Base-by-base conservation (phyloP, 2,888 invertebrate species). In the Erebia palarica region DNA sequence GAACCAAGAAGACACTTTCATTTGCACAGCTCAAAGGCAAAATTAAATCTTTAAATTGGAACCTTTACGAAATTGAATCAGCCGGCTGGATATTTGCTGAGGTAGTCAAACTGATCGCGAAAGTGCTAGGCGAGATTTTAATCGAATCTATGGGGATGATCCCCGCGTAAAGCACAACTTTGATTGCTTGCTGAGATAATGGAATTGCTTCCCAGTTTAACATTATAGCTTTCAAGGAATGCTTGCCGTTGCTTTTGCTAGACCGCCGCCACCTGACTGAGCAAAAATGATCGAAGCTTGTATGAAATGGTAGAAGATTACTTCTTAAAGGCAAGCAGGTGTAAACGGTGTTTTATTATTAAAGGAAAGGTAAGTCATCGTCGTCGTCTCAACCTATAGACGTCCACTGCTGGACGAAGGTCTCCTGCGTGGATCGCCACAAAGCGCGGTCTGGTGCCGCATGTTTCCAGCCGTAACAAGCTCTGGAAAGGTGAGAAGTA, bases 131-230 rank as follows among this genome's bases (percentile, higher is more conserved):
- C 76, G 70, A 76, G 79, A 78, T 77, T 78, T 80, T 78, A 79
- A 78, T 79, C 77, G 79, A 78, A 76, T 78, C 78, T 75, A 71
- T 66, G 72, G 72, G 73, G 71, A 74, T 74, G 70, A 73, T 74
- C 73, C 65, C 64, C 75, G 75, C 75, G 68, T 73, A 73, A 75
- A 73, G 72, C 73, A 75, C 75, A 81, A 81, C 75, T 81, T 80
- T 77, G 77, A 80, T 79, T 80, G 79, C 80, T 76, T 78, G 72
- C 78, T 60, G 75, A 73, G 75, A 78, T 80, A 80, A 80, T 80
- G 79, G 79, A 79, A 79, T 79, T 77, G 79, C 76, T 76, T 77
- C 47, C 47, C 47, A 55, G 55, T 58, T 47, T 57, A 58, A 66
- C 66, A 47, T 66, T 66, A 57, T 44, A 58, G 66, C 66, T 16